Conservation (phyloP, 2,113 vertebrate species). For the Pagrus major region DNA sequence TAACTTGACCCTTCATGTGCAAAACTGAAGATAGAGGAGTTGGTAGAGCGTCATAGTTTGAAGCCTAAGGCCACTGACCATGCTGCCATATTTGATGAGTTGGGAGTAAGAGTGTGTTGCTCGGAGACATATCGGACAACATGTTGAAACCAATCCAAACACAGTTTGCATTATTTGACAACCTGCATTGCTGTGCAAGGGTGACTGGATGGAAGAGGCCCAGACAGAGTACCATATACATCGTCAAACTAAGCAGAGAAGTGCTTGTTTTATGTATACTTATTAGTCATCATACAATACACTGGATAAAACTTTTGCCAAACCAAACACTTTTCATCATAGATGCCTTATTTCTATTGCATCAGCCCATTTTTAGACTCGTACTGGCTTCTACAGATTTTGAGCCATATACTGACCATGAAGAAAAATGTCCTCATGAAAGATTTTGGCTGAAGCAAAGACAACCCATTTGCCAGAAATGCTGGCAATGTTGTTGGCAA, state of each 20-base stretch:
- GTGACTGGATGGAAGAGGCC: neutral
- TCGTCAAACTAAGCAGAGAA: neutral
- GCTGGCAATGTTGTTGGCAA: too few species aligned
- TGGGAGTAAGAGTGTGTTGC: too few species aligned
- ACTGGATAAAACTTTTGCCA: too few species aligned
- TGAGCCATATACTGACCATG: neutral
- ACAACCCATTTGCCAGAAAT: too few species aligned
- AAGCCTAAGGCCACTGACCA: too few species aligned
- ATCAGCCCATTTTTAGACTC: neutral
- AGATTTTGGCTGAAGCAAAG: neutral
- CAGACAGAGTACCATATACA: neutral
- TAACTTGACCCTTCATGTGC: too few species aligned
- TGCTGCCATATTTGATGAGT: too few species aligned
- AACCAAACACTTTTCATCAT: neutral
- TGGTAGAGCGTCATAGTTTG: too few species aligned
- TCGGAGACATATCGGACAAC: neutral
- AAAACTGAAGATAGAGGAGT: too few species aligned
- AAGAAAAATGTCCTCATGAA: neutral
- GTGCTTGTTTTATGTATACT: too few species aligned
- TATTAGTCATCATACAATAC: too few species aligned
- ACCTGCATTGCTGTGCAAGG: neutral
- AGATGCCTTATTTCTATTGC: neutral
- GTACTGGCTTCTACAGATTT: neutral
- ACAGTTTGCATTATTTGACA: neutral
- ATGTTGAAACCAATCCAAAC: neutral